phyloP scores from a whole-genome alignment of 2,113 vertebrate species.

The Dascyllus trimaculatus region DNA sequence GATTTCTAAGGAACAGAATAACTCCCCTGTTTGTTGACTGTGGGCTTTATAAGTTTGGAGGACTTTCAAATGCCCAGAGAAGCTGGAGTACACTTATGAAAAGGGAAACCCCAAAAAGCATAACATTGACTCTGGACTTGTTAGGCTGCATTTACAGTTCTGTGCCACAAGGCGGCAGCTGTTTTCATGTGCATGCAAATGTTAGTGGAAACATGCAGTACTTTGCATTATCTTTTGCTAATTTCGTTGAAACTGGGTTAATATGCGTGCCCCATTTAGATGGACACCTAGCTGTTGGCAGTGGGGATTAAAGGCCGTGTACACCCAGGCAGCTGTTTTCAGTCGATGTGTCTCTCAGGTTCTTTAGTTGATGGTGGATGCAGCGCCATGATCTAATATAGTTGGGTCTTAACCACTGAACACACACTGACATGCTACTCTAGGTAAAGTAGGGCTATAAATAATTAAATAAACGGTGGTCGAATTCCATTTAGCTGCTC shows the following conservation, averaged over 20 bases:
- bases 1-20: too few relatives aligned
- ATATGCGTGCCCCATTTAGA: neutral
- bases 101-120: too few relatives aligned
- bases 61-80: too few relatives aligned
- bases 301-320: neutral
- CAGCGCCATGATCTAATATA: too few relatives aligned
- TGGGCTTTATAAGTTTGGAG: too few relatives aligned
- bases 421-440: neutral
- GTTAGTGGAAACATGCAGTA: neutral
- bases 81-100: too few relatives aligned
- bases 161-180: conserved; percentile 2
- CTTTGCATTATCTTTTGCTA: too few relatives aligned
- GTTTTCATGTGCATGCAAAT: neutral
- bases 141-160: neutral
- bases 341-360: neutral
- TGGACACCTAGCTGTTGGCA: neutral
- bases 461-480: neutral
- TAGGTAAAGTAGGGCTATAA: neutral
- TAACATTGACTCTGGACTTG: too few relatives aligned
- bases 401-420: too few relatives aligned
- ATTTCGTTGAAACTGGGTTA: neutral
- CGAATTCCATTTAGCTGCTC: neutral
- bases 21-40: too few relatives aligned
- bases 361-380: neutral
- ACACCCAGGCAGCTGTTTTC: neutral